Base-by-base conservation (phyloP, 1,140 invertebrate genomes). In the Pissodes strobi region DNA sequence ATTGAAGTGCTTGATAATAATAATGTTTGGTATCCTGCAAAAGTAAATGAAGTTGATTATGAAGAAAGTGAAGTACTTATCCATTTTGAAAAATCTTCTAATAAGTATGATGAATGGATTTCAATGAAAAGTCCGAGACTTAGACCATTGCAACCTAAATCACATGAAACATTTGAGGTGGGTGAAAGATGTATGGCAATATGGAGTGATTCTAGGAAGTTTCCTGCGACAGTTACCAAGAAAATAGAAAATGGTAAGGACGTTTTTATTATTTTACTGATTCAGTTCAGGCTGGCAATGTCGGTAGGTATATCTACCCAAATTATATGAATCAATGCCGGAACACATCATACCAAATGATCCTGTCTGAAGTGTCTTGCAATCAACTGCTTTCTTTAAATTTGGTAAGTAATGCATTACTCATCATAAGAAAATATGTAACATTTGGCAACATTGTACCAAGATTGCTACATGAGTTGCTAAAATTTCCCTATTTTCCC, bases 41-140 rank as follows among this genome's bases (percentile, higher is more conserved):
- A 87, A 78, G 89, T 97, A 60, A 82, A 91, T 12, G 91, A 94
- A 79, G 88, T 94, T 3, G 93, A 96, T 75, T 89, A 89, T 79
- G 86, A 88, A 23, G 91, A 94, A 65, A 83, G 88, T 68, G 89
- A 93, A 81, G 88, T 97, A 0, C 79, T 95, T 25, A 89, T 98
- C 68, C 92, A 94, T 79, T 95, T 93, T 82, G 90, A 93, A 66
- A 88, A 90, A 63, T 88, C 86, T 84, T 87, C 84, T 53, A 86
- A 88, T 61, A 85, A 88, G 75, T 93, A 72, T 76, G 93, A 97
- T 74, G 94, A 97, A 81, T 97, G 94, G 94, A 90, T 97, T 70
- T 86, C 85, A 34, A 93, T 95, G 85, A 88, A 87, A 72, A 94
- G 88, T 79, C 87, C 87, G 12, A 83, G 87, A 64, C 80, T 92